A percentile compares a stretch with the other conserved stretches of the same genome.
These are phyloP conservation scores for Monomorium pharaonis DNA, from an alignment of 1,140 invertebrate genomes.

Conservation along the genomic window DNA sequence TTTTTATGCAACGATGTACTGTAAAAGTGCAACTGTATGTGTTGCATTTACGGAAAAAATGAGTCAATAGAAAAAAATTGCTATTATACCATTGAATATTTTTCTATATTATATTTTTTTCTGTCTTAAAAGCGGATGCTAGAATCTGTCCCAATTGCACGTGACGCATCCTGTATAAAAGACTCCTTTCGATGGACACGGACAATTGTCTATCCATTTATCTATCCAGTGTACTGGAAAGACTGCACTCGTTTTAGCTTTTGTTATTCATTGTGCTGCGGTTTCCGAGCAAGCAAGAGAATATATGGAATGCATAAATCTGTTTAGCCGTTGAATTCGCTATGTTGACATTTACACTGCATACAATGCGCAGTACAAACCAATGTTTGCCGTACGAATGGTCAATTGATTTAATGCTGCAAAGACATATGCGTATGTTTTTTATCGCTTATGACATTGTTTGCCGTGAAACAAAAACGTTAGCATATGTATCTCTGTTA, in stretches of 20 bases:
- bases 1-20: too few relatives aligned
- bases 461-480: conserved; percentile 26
- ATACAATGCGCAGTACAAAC: conserved; percentile 46
- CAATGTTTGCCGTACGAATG: conserved; percentile 50
- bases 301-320: conserved; percentile 60
- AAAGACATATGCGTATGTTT: conserved; percentile 41
- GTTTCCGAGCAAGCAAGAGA: conserved; percentile 41
- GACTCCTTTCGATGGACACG: background rate
- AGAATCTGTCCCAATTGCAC: too few relatives aligned
- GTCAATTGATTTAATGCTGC: conserved; percentile 54
- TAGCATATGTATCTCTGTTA: background rate
- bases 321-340: conserved; percentile 50
- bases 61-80: too few relatives aligned
- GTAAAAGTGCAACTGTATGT: too few relatives aligned
- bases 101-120: too few relatives aligned
- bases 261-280: conserved; percentile 47
- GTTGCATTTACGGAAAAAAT: too few relatives aligned
- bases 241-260: conserved; percentile 43
- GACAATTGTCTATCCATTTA: conserved; percentile 44
- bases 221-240: conserved; percentile 27
- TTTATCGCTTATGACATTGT: conserved; percentile 39
- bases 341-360: conserved; percentile 59
- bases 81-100: too few relatives aligned
- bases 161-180: background rate
- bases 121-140: too few relatives aligned